These are phyloP conservation scores for Drosophila neonasuta DNA, from an alignment of 2,888 invertebrate genomes.

Conservation along the genomic window DNA sequence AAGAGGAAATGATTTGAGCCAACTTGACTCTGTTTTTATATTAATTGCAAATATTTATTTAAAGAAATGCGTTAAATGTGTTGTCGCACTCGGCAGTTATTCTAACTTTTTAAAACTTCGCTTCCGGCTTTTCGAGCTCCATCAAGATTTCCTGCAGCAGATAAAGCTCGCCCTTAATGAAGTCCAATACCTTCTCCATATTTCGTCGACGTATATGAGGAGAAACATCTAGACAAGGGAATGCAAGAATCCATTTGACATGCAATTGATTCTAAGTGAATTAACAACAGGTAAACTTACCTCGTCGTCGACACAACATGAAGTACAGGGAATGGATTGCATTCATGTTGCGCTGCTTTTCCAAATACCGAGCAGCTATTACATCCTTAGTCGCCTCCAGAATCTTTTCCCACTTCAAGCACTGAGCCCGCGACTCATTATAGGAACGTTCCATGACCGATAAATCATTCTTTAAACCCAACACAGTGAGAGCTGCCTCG, in stretches of 20 bases:
- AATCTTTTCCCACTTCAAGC: constrained; percentile 80
- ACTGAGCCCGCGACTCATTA: constrained; percentile 69
- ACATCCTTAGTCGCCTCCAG: constrained; percentile 73
- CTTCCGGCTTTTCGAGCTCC: constrained; percentile 39
- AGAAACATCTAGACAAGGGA: constrained; percentile 21
- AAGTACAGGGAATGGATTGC: constrained; percentile 75
- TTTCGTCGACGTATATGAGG: constrained; percentile 30
- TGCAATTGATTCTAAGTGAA: neutral
- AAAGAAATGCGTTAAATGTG: constrained; percentile 14
- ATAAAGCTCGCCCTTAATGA: constrained; percentile 79
- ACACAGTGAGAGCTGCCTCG: constrained; percentile 78
- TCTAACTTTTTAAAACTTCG: neutral
- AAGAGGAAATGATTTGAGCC: neutral
- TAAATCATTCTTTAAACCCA: constrained; percentile 81
- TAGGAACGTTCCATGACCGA: constrained; percentile 78
- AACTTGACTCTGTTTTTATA: neutral
- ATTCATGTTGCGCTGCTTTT: constrained; percentile 72
- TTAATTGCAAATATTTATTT: constrained; percentile 5
- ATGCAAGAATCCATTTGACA: neutral
- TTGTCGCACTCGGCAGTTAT: constrained; percentile 12
- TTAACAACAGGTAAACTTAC: constrained; percentile 34
- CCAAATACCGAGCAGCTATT: constrained; percentile 66
- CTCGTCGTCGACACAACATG: constrained; percentile 72
- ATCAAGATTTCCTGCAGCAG: constrained; percentile 69
- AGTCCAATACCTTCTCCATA: constrained; percentile 74